These are phyloP conservation scores for Periophthalmus modestus DNA, from an alignment of 2,113 vertebrate genomes.

Conservation along the genomic window DNA sequence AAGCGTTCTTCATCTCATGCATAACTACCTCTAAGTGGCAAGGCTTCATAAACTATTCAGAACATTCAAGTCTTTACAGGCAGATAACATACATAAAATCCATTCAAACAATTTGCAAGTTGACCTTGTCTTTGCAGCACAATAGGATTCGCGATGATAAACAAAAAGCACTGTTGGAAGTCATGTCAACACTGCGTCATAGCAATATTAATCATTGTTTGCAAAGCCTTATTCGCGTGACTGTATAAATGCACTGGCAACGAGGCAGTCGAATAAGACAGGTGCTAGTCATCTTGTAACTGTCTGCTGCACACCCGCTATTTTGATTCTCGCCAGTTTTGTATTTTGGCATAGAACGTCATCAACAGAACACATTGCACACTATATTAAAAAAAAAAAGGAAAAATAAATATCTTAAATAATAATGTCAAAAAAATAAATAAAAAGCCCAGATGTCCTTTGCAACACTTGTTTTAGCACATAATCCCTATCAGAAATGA, in stretches of 20 bases:
- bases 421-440: too few relatives aligned
- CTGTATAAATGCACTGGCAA: background rate
- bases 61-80: background rate
- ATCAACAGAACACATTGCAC: background rate
- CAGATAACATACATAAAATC: background rate
- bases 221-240: background rate
- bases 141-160: too few relatives aligned
- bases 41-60: background rate
- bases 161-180: too few relatives aligned
- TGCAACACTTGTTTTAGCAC: slow-evolving; percentile 34
- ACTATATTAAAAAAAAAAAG: background rate
- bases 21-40: background rate
- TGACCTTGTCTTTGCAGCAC: background rate
- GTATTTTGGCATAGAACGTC: background rate
- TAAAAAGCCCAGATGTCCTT: slow-evolving; percentile 21
- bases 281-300: too few relatives aligned
- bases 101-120: background rate
- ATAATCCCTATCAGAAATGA: slow-evolving; percentile 34
- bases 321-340: background rate
- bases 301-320: too few relatives aligned
- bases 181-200: too few relatives aligned
- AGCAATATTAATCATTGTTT: background rate
- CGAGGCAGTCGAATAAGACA: background rate
- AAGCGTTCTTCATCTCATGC: too few relatives aligned
- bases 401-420: background rate